Evolutionary conservation across 2,113 vertebrate species (phyloP).

Genomic region (Psephotus haematonotus): DNA sequence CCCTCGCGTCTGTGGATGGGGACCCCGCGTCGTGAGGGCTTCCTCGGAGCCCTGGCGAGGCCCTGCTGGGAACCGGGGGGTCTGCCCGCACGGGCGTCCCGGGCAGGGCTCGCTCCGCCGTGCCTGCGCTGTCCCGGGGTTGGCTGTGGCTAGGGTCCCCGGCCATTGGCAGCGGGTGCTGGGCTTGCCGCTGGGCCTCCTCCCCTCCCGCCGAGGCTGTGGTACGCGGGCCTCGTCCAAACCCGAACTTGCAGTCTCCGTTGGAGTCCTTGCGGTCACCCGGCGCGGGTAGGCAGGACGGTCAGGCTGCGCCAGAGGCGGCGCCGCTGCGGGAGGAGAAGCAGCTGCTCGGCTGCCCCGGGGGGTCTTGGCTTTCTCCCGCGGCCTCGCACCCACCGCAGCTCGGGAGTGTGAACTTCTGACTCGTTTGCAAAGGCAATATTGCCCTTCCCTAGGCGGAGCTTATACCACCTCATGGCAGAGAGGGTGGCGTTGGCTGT

Average conservation of each 20-base stretch:
- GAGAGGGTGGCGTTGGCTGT: not conserved
- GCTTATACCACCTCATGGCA: not conserved
- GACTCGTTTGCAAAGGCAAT: not conserved
- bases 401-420: conserved; percentile 9
- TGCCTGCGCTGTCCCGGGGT: not conserved
- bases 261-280: not conserved
- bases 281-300: not conserved
- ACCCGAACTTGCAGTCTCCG: not conserved
- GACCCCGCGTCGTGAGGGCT: not conserved
- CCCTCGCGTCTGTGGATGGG: not conserved
- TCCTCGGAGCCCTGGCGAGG: not conserved
- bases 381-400: not conserved
- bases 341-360: not conserved
- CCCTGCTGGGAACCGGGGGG: accelerated
- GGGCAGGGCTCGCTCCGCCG: not conserved
- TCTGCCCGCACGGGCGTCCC: not conserved
- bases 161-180: not conserved
- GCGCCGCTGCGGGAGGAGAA: not conserved
- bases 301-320: not conserved
- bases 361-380: not conserved
- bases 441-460: conserved; percentile 17
- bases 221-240: not conserved
- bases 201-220: not conserved
- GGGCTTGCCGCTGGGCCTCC: not conserved
- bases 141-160: not conserved